Percentiles rank a stretch among this genome's conserved stretches.
Evolutionary conservation across 2,888 invertebrate species (phyloP).

Genomic region (Cepaea hortensis): DNA sequence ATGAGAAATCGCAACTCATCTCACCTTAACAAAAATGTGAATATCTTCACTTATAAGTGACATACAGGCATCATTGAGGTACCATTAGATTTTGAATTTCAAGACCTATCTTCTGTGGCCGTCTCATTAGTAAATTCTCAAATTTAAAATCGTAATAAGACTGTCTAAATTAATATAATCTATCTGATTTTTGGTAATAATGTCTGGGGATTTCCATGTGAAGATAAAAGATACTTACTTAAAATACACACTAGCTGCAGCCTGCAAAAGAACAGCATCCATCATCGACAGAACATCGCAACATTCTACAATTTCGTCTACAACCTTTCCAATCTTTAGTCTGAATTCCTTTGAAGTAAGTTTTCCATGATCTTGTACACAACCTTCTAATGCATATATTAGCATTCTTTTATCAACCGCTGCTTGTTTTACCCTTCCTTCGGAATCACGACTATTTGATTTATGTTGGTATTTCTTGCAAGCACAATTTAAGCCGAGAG

Average conservation of each 20-base stretch:
- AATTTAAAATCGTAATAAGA: no score
- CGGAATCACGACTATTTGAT: background rate
- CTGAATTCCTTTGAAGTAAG: background rate
- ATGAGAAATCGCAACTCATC: no score
- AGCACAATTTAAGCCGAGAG: constrained; percentile 2
- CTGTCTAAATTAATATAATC: no score
- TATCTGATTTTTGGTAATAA: no score
- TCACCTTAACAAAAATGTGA: no score
- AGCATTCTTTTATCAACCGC: constrained; percentile 8
- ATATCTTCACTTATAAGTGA: no score
- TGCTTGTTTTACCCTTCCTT: background rate
- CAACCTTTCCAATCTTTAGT: background rate
- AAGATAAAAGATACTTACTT: background rate
- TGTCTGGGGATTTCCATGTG: no score
- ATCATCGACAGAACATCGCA: constrained; percentile 24
- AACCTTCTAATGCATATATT: background rate
- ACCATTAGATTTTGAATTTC: no score
- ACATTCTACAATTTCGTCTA: constrained; percentile 12
- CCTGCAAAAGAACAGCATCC: background rate
- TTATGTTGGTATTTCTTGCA: background rate
- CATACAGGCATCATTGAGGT: no score
- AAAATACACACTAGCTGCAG: constrained; percentile 26
- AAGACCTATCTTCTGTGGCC: no score
- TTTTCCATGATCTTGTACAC: background rate
- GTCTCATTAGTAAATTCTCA: no score